Percentiles rank a stretch among this genome's conserved stretches.
Conservation (phyloP, 2,888 invertebrate species). For the Euplagia quadripunctaria region DNA sequence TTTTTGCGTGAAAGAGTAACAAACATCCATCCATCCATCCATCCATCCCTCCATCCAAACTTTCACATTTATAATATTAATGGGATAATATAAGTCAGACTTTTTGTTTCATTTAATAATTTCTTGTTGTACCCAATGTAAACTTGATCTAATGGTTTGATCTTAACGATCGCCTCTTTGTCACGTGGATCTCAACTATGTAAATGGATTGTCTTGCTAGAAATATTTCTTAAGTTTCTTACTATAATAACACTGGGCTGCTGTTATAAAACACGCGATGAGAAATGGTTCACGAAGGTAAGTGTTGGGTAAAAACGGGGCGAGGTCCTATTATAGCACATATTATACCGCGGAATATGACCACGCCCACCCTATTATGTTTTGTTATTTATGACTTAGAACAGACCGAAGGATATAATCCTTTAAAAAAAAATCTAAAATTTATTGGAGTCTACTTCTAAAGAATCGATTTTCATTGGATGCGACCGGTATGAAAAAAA, state of each 20-base stretch:
- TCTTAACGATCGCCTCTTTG: neutral
- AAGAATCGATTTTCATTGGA: no score
- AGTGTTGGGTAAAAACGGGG: slow-evolving; percentile 20
- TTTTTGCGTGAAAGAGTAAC: no score
- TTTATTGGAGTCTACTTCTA: no score
- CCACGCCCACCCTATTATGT: slow-evolving; percentile 51
- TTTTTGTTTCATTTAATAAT: no score
- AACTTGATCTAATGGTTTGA: neutral
- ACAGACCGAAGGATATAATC: neutral
- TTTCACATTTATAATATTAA: no score
- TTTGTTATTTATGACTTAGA: slow-evolving; percentile 43
- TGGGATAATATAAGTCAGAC: no score
- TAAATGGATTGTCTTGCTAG: neutral
- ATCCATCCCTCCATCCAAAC: no score
- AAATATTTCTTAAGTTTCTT: neutral
- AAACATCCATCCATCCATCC: no score
- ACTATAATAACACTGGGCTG: neutral
- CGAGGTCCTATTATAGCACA: slow-evolving; percentile 41
- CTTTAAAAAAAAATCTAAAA: neutral
- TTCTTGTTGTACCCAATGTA: neutral
- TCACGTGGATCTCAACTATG: neutral
- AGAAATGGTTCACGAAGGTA: slow-evolving; percentile 42
- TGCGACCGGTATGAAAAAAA: no score
- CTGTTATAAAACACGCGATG: slow-evolving; percentile 25
- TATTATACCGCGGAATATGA: slow-evolving; percentile 34